Evolutionary conservation across 2,113 vertebrate genomes (phyloP).

Genomic region (Emydura subglobosa): DNA sequence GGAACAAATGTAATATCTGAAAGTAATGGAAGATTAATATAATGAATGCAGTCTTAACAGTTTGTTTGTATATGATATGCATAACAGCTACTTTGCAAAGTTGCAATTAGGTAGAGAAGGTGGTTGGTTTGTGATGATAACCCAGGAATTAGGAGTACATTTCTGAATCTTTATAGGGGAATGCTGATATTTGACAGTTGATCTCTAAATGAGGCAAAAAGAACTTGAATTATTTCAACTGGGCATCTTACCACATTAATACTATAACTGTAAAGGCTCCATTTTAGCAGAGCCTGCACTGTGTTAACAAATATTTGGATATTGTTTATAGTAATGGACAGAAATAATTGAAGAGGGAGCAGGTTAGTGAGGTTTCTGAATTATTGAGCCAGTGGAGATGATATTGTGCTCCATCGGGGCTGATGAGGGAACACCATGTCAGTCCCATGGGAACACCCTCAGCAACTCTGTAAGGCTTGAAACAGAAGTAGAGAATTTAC

Average conservation of each 20-base stretch:
- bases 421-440: not conserved
- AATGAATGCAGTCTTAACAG: not conserved
- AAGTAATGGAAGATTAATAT: not conserved
- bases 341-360: not conserved
- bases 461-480: not conserved
- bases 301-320: not conserved
- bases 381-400: not conserved
- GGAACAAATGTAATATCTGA: not conserved
- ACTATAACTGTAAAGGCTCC: not conserved
- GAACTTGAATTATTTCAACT: not conserved
- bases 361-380: not conserved
- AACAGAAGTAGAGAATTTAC: not conserved
- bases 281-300: not conserved
- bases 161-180: not conserved
- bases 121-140: not conserved
- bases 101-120: slow-evolving; percentile 1
- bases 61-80: not conserved
- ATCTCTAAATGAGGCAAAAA: not conserved
- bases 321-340: not conserved
- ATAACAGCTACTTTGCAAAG: slow-evolving; percentile 2
- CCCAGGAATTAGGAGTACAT: not conserved
- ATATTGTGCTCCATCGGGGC: not conserved
- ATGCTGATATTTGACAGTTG: not conserved
- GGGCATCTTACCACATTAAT: not conserved
- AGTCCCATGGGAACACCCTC: not conserved